phyloP scores from a whole-genome alignment of 2,797 vertebrate genomes.

The Echiichthys vipera region DNA sequence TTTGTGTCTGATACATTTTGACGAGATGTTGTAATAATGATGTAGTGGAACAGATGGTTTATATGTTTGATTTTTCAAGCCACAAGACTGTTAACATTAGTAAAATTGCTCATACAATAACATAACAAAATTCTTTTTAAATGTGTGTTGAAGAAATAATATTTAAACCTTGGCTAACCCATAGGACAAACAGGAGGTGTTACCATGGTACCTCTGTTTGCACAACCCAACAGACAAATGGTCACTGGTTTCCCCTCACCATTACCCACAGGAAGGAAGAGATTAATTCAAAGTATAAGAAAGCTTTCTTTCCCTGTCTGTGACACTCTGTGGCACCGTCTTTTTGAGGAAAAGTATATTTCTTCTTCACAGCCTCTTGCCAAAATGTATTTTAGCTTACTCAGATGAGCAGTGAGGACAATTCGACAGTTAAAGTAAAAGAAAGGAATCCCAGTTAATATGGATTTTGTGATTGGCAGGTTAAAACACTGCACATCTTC shows the following conservation, averaged over 20 bases:
- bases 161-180: conserved; percentile 26
- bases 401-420: neutral
- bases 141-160: conserved; percentile 38
- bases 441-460: neutral
- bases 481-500: neutral
- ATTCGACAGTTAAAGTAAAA: neutral
- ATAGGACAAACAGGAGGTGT: conserved; percentile 65
- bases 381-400: neutral
- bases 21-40: neutral
- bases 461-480: neutral
- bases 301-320: neutral
- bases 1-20: neutral
- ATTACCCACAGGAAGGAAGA: conserved; percentile 65
- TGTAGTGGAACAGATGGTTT: conserved; percentile 1
- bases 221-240: conserved; percentile 54
- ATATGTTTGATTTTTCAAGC: neutral
- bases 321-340: neutral
- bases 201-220: conserved; percentile 65
- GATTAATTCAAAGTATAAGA: conserved; percentile 45
- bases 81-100: conserved; percentile 1
- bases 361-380: neutral
- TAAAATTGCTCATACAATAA: conserved; percentile 16
- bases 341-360: neutral
- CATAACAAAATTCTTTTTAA: neutral
- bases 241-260: conserved; percentile 48